Evolutionary conservation across 2,888 invertebrate genomes (phyloP).

Genomic region (Nezara viridula): DNA sequence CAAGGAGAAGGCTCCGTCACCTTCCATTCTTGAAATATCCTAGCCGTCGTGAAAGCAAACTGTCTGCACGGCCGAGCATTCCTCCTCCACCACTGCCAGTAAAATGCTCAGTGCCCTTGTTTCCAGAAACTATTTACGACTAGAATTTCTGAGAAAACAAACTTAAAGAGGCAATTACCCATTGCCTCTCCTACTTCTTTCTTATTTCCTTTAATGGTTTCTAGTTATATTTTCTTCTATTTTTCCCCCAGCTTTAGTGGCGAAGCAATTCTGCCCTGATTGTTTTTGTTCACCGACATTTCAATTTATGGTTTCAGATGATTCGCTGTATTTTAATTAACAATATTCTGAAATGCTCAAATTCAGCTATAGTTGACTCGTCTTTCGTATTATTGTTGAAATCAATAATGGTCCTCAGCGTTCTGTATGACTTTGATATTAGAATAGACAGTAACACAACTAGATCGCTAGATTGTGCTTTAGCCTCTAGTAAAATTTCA

Average conservation of each 20-base stretch:
- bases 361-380: too few relatives aligned
- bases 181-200: not conserved
- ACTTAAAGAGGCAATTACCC: conserved; percentile 16
- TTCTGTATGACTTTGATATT: too few relatives aligned
- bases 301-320: not conserved
- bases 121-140: conserved; percentile 29
- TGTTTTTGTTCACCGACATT: not conserved
- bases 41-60: not conserved
- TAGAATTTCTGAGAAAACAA: not conserved
- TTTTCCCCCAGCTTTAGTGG: not conserved
- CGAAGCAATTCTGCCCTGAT: not conserved
- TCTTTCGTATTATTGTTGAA: too few relatives aligned
- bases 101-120: conserved; percentile 26
- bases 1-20: not conserved
- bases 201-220: not conserved
- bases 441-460: too few relatives aligned
- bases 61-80: not conserved
- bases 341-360: not conserved
- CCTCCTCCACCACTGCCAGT: not conserved
- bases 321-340: not conserved
- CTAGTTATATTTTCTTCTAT: not conserved
- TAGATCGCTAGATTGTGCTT: too few relatives aligned
- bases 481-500: too few relatives aligned
- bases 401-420: too few relatives aligned
- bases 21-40: conserved; percentile 1